Conservation (phyloP, 2,888 invertebrate species). For the Diplolepis rosae region DNA sequence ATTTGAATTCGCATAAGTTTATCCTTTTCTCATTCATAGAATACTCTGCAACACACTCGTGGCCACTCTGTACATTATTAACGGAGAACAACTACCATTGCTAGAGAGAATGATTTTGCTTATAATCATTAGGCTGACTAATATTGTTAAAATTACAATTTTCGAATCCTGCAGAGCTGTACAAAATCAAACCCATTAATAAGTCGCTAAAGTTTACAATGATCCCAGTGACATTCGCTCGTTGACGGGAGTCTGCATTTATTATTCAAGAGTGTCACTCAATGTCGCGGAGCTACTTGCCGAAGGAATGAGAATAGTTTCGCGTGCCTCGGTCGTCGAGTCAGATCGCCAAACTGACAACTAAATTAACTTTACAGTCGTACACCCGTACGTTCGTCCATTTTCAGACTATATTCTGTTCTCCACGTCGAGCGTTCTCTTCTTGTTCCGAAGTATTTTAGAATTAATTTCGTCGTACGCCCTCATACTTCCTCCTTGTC, state of each 20-base stretch:
- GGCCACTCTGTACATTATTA: too few species aligned
- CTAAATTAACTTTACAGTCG: constrained; percentile 64
- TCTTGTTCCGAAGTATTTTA: constrained; percentile 54
- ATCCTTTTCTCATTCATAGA: too few species aligned
- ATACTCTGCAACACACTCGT: too few species aligned
- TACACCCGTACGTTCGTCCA: constrained; percentile 38
- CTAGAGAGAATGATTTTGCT: too few species aligned
- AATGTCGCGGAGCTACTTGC: constrained; percentile 23
- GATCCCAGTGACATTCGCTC: constrained; percentile 1
- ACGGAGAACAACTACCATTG: too few species aligned
- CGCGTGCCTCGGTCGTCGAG: constrained; percentile 27
- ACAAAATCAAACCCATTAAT: constrained; percentile 23
- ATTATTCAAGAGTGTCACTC: constrained; percentile 30
- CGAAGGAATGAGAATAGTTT: constrained; percentile 29
- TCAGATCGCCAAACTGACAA: constrained; percentile 53
- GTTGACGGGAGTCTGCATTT: constrained; percentile 24
- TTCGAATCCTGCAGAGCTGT: constrained; percentile 3
- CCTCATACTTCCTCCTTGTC: not conserved
- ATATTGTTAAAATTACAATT: not conserved
- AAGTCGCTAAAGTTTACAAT: constrained; percentile 16
- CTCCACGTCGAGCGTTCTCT: constrained; percentile 37
- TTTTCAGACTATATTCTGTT: constrained; percentile 25
- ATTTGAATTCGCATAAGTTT: too few species aligned
- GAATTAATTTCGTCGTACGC: constrained; percentile 53
- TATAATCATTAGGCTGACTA: too few species aligned